phyloP scores from a whole-genome alignment of 2,797 vertebrate species.

The Enteromius argenteus region DNA sequence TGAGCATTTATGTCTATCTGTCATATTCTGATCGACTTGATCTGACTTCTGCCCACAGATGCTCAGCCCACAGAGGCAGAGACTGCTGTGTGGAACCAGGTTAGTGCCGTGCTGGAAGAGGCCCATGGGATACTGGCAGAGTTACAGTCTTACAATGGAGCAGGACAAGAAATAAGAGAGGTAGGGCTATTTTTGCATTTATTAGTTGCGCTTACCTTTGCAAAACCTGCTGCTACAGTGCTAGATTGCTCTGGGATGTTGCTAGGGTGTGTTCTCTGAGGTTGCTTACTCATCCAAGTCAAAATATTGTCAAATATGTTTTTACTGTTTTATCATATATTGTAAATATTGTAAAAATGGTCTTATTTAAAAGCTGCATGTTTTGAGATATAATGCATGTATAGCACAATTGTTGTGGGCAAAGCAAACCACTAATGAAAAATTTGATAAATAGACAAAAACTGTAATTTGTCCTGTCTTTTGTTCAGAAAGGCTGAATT shows the following conservation, averaged over 20 bases:
- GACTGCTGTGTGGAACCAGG: conserved; percentile 93
- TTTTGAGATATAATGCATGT: neutral
- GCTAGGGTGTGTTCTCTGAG: neutral
- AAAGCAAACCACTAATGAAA: neutral
- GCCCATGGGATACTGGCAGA: conserved; percentile 89
- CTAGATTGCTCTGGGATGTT: neutral
- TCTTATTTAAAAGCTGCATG: no score
- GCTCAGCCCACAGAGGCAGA: conserved; percentile 94
- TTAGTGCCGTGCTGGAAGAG: conserved; percentile 92
- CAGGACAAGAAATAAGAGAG: conserved; percentile 94
- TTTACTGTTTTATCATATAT: neutral
- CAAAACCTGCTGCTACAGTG: neutral
- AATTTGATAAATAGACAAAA: neutral
- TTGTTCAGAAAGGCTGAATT: neutral
- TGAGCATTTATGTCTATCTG: neutral
- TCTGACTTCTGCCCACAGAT: conserved; percentile 72
- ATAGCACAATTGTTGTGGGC: neutral
- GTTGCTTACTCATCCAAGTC: neutral
- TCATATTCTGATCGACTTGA: conserved; percentile 12
- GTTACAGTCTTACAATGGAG: conserved; percentile 91
- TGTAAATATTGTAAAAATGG: neutral
- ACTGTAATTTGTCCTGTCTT: neutral
- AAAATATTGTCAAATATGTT: neutral
- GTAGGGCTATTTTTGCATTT: conserved; percentile 64
- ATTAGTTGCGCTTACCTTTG: neutral